These are phyloP conservation scores for Dione juno DNA, from an alignment of 2,888 invertebrate species.

Conservation along the genomic window DNA sequence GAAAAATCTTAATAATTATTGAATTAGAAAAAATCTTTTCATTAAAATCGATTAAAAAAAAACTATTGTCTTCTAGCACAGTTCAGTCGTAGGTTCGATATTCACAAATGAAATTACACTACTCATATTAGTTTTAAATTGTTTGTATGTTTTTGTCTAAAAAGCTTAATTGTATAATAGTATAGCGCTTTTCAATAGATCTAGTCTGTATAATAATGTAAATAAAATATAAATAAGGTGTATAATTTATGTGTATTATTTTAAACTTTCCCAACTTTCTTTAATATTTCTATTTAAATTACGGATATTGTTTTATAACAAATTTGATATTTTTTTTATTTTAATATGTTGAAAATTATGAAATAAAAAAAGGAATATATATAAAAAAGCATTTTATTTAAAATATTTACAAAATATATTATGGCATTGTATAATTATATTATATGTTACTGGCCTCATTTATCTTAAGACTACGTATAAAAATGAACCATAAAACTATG, in stretches of 20 bases:
- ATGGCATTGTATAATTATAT: slow-evolving; percentile 18
- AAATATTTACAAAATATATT: slow-evolving; percentile 35
- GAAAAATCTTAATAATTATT: not conserved
- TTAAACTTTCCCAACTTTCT: not conserved
- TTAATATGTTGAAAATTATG: not conserved
- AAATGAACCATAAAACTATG: slow-evolving; percentile 34
- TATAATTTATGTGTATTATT: not conserved
- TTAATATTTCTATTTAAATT: not conserved
- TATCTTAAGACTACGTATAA: slow-evolving; percentile 10
- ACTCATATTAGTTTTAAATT: slow-evolving; percentile 4
- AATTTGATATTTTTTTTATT: no score
- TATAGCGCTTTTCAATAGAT: not conserved
- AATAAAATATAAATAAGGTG: not conserved
- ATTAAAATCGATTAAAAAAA: no score
- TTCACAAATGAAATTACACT: slow-evolving; percentile 6
- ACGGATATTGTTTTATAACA: no score
- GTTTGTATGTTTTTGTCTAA: not conserved
- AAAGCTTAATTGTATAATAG: slow-evolving; percentile 1
- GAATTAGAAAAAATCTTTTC: no score
- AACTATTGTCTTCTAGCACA: no score
- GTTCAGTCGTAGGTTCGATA: not conserved
- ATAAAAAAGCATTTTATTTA: slow-evolving; percentile 39
- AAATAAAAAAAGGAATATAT: slow-evolving; percentile 27
- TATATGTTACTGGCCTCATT: slow-evolving; percentile 35
- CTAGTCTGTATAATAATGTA: slow-evolving; percentile 12